Evolutionary conservation across 2,797 vertebrate genomes (phyloP), one percentile per base, ranked within the genome.

Genomic region (Acipenser transmontanus): DNA sequence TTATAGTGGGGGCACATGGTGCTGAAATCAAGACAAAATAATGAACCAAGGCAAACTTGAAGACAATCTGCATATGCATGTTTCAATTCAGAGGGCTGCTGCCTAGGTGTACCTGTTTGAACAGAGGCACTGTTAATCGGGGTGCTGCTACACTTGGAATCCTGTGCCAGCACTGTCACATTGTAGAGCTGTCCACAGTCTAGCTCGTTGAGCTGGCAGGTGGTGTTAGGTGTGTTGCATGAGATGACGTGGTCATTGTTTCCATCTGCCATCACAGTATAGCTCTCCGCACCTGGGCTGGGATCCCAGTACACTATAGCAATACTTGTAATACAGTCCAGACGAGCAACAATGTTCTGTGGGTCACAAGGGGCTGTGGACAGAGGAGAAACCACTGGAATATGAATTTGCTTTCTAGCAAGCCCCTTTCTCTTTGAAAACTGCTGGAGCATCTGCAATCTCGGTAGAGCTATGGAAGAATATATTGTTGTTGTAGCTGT

Each of bases 331-430:
- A 34, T 4, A 66, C 89, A 91, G 34, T 83, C 59, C 64, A 87
- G 63, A 13, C 49, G 1, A 20, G 79, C 76, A 0, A 62, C 2
- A 52, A 89, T 73, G 1, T 78, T 77, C 51, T 74, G 64, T 2
- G 90, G 86, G 63, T 81, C 75, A 59, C 90, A 91, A 9, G 89
- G 89, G 7, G 78, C 89, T 91, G 68, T 8, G 61, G 47, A 49
- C 34, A 47, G 14, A 49, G 12, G 48, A n/a, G 47, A 48, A 49
- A 63, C 49, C 17, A 60, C 59, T n/a, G 17, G 59, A 1, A 52
- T 11, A 8, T 8, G 8, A 52, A 52, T 52, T 52, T 8, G 0
- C 34, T 34, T 34, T 34, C 34, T 34, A 34, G 34, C 34, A 34
- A 34, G 34, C 34, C 34, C 51, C 6, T 12, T 8, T 8, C 8